Evolutionary conservation across 2,113 vertebrate genomes (phyloP), one percentile per base, ranked within the genome.

Genomic region (Acanthochromis polyacanthus): DNA sequence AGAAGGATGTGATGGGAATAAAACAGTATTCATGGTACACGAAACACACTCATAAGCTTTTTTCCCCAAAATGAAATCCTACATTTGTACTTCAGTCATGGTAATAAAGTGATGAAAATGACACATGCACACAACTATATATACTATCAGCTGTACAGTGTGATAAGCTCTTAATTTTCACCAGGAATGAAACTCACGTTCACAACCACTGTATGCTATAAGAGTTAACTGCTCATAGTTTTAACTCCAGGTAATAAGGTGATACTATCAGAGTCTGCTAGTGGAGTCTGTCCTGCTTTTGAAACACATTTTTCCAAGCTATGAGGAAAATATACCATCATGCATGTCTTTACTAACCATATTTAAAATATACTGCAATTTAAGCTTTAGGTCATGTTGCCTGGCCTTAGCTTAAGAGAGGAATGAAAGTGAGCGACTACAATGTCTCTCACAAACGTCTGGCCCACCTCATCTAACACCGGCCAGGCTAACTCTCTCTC

Each of bases 401-500:
- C 20, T 23, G 61, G 43, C 43, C 25, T 38, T 23, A 4, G 32
- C 45, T 20, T 72, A 22, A 2, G 23, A 74, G 71, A 56, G 11
- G 30, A 64, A 73, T 51, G 50, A 78, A 65, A 73, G 66, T 12
- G 0, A 50, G 28, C 3, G 11, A 65, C 65, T 65, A 4, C 10
- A 64, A 15, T 50, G 63, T 52, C 62, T 53, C 74, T 80, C 22
- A 78, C 45, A 40, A 77, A 60, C 15, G 30, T 68, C 61, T 82
- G 67, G 59, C 30, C 62, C 55, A 63, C 62, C 58, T 84, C 78
- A 77, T 75, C 62, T 23, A 64, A 68, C 52, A 59, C 60, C 19
- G 0, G 30, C 67, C 45, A 22, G 30, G 51, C 75, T 48, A 51
- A 40, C 78, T 63, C 63, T 62, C 75, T 80, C 77, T 73, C 70